Conservation (phyloP, 2,797 vertebrate species). For the Capromys pilorides region DNA sequence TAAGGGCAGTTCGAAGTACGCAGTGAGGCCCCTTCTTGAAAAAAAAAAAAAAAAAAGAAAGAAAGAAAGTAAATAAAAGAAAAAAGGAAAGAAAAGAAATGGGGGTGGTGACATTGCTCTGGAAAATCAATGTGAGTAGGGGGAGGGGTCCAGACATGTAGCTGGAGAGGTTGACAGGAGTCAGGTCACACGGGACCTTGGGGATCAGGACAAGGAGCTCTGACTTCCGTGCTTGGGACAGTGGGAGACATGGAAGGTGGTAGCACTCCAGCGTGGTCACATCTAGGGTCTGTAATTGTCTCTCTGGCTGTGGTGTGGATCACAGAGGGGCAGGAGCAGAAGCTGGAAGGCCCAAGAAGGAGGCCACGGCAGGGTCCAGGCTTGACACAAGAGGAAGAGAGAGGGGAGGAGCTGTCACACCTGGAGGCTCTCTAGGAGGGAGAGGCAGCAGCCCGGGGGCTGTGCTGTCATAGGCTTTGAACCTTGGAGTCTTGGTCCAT, state of each 20-base stretch:
- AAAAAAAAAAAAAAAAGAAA: not conserved
- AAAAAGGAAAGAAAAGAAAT: not conserved
- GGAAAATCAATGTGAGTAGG: not conserved
- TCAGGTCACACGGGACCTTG: not conserved
- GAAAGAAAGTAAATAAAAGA: not conserved
- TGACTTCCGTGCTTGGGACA: not conserved
- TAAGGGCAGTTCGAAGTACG: not conserved
- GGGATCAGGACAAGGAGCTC: not conserved
- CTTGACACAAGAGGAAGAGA: not conserved
- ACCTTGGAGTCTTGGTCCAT: not conserved
- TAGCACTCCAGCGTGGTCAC: not conserved
- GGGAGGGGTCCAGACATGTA: not conserved
- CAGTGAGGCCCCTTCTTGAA: not conserved
- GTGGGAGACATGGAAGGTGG: not conserved
- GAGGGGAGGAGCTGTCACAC: fast-evolving
- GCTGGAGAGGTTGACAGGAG: not conserved
- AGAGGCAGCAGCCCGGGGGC: not conserved
- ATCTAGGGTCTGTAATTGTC: not conserved
- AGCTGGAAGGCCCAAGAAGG: not conserved
- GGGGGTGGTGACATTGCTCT: no score
- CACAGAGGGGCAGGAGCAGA: not conserved
- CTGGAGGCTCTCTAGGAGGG: not conserved
- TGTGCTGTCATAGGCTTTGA: not conserved
- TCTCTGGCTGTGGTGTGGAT: not conserved
- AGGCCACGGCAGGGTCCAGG: not conserved